Conservation (phyloP, 2,113 vertebrate species). For the Phalacrocorax carbo region DNA sequence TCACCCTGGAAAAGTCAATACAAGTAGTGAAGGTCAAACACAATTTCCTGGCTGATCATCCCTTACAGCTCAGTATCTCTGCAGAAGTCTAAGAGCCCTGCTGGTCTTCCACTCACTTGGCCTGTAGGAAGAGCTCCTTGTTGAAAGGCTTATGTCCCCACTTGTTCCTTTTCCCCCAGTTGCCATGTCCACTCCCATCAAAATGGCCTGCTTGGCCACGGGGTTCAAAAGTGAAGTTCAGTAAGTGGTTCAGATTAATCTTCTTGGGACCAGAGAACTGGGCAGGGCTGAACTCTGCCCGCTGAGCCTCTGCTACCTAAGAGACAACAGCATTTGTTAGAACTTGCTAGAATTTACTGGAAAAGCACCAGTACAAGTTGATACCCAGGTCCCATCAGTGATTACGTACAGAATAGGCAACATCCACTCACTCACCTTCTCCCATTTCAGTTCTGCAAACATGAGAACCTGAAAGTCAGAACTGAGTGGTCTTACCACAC, state of each 20-base stretch:
- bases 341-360: background rate
- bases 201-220: conserved; percentile 86
- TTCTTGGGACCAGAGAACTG: conserved; percentile 97
- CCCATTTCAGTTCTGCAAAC: conserved; percentile 10
- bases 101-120: conserved; percentile 85
- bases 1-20: background rate
- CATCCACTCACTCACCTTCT: conserved; percentile 20
- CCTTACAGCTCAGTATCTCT: background rate
- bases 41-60: background rate
- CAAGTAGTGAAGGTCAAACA: background rate
- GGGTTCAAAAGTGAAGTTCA: conserved; percentile 99
- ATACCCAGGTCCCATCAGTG: background rate
- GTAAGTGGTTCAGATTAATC: conserved; percentile 96
- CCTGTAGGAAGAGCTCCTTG: conserved; percentile 98
- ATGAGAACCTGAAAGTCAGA: background rate
- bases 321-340: conserved; percentile 31
- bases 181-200: conserved; percentile 81
- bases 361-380: background rate
- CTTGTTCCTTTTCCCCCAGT: conserved; percentile 94
- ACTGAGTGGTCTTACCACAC: background rate
- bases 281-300: conserved; percentile 99
- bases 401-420: background rate
- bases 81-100: background rate
- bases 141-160: conserved; percentile 99
- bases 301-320: conserved; percentile 95